phyloP scores from a whole-genome alignment of 2,113 vertebrate species.

The Phocoena phocoena region DNA sequence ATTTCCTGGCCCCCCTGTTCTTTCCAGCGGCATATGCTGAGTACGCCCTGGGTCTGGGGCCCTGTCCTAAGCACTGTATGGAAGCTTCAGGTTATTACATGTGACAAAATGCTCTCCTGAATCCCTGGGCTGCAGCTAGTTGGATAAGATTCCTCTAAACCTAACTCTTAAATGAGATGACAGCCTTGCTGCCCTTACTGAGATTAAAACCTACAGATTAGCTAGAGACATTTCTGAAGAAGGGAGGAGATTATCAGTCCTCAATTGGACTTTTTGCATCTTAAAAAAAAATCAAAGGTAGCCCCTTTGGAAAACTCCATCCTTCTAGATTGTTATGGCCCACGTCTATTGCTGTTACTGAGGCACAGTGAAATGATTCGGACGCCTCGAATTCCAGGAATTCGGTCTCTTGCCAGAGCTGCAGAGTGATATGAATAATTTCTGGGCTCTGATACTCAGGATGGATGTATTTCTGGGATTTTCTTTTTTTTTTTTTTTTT shows the following conservation, averaged over 20 bases:
- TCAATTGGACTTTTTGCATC: neutral
- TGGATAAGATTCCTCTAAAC: neutral
- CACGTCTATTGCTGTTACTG: neutral
- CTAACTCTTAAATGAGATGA: neutral
- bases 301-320: neutral
- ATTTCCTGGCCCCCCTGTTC: neutral
- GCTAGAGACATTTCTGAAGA: neutral
- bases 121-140: too few species aligned
- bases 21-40: neutral
- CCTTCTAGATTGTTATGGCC: neutral
- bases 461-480: constrained; percentile 26
- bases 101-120: neutral
- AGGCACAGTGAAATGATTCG: neutral
- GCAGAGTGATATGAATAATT: constrained; percentile 32
- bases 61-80: neutral
- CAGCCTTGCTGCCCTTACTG: neutral
- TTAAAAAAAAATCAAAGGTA: constrained; percentile 17
- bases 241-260: neutral
- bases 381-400: neutral
- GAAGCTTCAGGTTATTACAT: neutral
- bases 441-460: constrained; percentile 32
- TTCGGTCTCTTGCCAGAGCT: constrained; percentile 33
- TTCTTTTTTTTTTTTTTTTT: neutral
- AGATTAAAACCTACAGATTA: neutral
- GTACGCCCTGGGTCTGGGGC: neutral